These are phyloP conservation scores for Napeogenes sylphis DNA, from an alignment of 2,888 invertebrate species.

Conservation along the genomic window DNA sequence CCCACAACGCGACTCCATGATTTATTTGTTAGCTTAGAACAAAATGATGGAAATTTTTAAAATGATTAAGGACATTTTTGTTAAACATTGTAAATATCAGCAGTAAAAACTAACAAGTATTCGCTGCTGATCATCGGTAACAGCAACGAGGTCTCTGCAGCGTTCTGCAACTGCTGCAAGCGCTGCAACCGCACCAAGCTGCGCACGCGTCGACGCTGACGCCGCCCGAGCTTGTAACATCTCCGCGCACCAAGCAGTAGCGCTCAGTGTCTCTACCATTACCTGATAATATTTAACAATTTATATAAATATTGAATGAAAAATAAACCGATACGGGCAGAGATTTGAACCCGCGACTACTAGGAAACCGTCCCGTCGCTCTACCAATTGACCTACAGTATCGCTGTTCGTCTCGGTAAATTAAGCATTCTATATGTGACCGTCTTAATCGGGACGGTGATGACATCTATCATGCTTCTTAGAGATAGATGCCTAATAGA, in stretches of 20 bases:
- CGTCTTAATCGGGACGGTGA: no score
- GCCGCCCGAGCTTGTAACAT: slow-evolving; percentile 87
- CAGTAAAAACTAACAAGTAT: slow-evolving; percentile 80
- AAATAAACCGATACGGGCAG: no score
- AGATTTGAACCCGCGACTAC: no score
- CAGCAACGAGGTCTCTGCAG: slow-evolving; percentile 90
- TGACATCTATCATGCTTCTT: no score
- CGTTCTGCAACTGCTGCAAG: slow-evolving; percentile 91
- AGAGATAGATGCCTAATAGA: no score
- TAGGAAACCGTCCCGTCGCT: no score
- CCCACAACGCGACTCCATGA: slow-evolving; percentile 91
- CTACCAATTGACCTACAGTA: no score
- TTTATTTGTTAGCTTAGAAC: slow-evolving; percentile 88
- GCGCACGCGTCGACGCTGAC: slow-evolving; percentile 85
- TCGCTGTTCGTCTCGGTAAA: no score
- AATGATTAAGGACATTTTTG: background rate
- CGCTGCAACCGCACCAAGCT: slow-evolving; percentile 87
- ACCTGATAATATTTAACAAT: slow-evolving; percentile 62
- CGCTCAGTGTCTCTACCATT: slow-evolving; percentile 81
- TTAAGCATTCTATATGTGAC: no score
- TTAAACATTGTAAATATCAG: background rate
- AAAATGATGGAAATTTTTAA: background rate
- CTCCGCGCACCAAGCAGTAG: slow-evolving; percentile 81
- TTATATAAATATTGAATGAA: background rate
- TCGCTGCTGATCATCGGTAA: slow-evolving; percentile 90